phyloP scores from a whole-genome alignment of 2,797 vertebrate genomes.

The Anniella stebbinsi region DNA sequence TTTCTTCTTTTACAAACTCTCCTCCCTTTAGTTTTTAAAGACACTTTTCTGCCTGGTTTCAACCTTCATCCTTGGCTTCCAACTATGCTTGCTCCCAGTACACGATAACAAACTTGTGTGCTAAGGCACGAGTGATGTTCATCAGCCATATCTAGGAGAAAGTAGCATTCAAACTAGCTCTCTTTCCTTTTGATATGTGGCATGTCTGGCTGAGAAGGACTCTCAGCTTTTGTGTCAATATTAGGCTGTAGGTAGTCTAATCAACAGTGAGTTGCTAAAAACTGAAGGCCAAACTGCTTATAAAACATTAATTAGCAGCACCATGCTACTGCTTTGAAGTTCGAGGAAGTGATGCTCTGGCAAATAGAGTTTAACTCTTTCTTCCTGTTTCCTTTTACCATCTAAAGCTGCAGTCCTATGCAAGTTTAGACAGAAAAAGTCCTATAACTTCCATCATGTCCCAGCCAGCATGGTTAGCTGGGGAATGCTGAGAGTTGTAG shows the following conservation, averaged over 20 bases:
- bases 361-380: background rate
- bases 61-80: background rate
- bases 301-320: background rate
- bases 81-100: background rate
- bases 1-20: conserved; percentile 8
- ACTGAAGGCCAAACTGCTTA: background rate
- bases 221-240: background rate
- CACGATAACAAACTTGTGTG: background rate
- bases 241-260: background rate
- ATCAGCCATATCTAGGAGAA: background rate
- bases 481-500: too few relatives aligned
- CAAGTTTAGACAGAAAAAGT: background rate
- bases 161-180: background rate
- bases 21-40: background rate
- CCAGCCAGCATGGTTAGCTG: too few relatives aligned
- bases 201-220: background rate
- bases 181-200: background rate
- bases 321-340: background rate
- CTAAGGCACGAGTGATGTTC: background rate
- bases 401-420: background rate
- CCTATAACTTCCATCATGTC: too few relatives aligned
- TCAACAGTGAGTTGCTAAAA: background rate
- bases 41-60: background rate
- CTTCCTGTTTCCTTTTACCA: background rate
- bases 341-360: background rate